phyloP scores from a whole-genome alignment of 2,888 invertebrate genomes.

The Nemoura dubitans region DNA sequence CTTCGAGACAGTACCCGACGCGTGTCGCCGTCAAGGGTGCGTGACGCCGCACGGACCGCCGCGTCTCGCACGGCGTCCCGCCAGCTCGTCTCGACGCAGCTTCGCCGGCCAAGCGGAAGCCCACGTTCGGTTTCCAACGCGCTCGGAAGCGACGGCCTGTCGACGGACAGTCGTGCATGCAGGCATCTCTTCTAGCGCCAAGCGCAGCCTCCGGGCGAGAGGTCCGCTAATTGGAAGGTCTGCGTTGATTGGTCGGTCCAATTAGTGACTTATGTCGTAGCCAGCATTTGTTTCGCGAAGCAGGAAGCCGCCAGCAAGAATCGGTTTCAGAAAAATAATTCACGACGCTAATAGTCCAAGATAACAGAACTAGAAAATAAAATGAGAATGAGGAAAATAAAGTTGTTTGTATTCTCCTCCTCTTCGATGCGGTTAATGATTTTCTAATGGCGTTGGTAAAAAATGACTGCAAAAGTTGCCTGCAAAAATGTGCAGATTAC shows the following conservation, averaged over 20 bases:
- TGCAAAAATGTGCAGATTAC: background rate
- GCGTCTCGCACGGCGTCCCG: background rate
- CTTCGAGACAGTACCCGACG: background rate
- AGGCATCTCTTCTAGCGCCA: background rate
- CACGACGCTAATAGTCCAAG: background rate
- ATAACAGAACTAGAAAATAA: background rate
- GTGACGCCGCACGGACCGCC: background rate
- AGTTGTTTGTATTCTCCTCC: background rate
- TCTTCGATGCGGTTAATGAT: background rate
- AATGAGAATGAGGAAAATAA: background rate
- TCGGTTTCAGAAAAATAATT: background rate
- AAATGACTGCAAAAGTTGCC: background rate
- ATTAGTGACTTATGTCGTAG: background rate
- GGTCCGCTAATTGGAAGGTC: slow-evolving; percentile 4
- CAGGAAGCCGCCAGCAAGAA: background rate
- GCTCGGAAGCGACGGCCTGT: background rate
- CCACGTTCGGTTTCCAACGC: background rate
- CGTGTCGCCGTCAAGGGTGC: background rate
- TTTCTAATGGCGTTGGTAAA: background rate
- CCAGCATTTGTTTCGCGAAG: background rate
- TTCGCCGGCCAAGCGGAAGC: background rate
- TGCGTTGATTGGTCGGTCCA: background rate
- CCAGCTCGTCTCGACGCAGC: background rate
- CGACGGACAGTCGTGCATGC: background rate
- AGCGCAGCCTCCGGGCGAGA: background rate